These are phyloP conservation scores for Anhinga anhinga DNA, from an alignment of 2,113 vertebrate genomes.

Conservation along the genomic window DNA sequence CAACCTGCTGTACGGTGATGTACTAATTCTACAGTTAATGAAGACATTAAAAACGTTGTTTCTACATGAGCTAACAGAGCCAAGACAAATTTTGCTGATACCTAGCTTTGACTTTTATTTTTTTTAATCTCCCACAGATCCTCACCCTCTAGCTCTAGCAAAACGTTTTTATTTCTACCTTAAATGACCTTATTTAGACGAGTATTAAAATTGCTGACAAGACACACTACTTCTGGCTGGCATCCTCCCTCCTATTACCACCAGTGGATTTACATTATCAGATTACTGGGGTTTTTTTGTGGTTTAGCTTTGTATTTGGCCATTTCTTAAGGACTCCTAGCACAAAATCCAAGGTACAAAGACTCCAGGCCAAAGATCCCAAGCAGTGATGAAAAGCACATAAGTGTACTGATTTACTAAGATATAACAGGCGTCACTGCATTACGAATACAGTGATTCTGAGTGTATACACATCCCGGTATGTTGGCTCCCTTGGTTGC, in stretches of 20 bases:
- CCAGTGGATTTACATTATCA: neutral
- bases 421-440: neutral
- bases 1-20: neutral
- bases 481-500: fast-evolving
- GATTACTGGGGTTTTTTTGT: neutral
- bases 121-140: neutral
- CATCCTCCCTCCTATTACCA: neutral
- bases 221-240: neutral
- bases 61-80: neutral
- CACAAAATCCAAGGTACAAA: neutral
- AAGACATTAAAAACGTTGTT: neutral
- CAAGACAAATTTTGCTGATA: neutral
- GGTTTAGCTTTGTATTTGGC: neutral
- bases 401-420: neutral
- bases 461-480: neutral
- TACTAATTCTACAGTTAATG: neutral
- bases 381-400: neutral
- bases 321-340: neutral
- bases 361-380: neutral
- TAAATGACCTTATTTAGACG: neutral
- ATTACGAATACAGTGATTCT: neutral
- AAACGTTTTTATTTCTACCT: neutral
- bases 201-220: neutral
- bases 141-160: neutral
- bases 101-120: neutral